phyloP scores from a whole-genome alignment of 2,888 invertebrate species.

The Arctia plantaginis region DNA sequence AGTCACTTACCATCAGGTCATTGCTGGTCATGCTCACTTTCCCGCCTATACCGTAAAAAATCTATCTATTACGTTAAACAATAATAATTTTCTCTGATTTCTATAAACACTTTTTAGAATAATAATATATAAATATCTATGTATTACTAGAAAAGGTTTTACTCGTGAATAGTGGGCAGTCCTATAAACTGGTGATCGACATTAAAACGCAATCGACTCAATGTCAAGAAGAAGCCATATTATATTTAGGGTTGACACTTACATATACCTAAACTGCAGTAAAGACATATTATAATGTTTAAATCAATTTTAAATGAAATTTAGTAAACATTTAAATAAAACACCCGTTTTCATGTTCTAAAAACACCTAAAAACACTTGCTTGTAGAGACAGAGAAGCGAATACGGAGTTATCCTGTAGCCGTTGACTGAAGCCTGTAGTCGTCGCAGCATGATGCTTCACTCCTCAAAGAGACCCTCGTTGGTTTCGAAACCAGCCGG shows the following conservation, averaged over 20 bases:
- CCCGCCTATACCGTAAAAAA: no score
- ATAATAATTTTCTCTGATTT: neutral
- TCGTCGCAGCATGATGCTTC: no score
- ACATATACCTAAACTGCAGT: neutral
- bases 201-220: conserved; percentile 43
- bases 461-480: no score
- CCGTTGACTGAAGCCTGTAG: no score
- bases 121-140: no score
- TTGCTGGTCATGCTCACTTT: no score
- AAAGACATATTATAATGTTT: neutral
- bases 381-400: neutral
- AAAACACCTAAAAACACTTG: neutral
- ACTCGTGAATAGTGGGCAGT: conserved; percentile 11
- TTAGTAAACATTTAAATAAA: neutral
- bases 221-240: conserved; percentile 40
- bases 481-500: no score
- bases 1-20: no score
- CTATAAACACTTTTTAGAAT: neutral
- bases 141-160: conserved; percentile 9
- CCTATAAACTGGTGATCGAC: conserved; percentile 31
- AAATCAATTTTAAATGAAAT: neutral
- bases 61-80: no score
- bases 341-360: no score
- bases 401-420: no score
- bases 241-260: conserved; percentile 33